A percentile compares a stretch with the other conserved stretches of the same genome.
Conservation (phyloP, 2,888 invertebrate genomes). For the Lepetodrilus schrolli region DNA sequence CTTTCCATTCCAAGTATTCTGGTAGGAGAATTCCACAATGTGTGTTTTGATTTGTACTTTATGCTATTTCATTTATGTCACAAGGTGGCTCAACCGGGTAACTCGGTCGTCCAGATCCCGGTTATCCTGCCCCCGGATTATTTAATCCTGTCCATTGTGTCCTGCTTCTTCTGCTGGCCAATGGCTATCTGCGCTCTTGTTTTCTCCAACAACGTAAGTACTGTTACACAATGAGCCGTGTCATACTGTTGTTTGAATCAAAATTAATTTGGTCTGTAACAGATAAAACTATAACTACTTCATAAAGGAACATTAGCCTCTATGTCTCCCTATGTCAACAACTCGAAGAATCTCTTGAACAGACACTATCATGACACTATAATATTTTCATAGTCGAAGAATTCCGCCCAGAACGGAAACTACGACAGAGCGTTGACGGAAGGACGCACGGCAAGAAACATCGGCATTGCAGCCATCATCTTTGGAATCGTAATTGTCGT, state of each 20-base stretch:
- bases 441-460: neutral
- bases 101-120: neutral
- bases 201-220: constrained; percentile 13
- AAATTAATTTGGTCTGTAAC: no score
- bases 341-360: no score
- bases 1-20: no score
- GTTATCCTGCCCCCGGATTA: constrained; percentile 3
- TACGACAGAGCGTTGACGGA: neutral
- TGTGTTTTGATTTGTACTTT: no score
- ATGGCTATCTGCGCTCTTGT: constrained; percentile 8
- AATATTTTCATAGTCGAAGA: no score
- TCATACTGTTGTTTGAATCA: no score
- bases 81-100: neutral
- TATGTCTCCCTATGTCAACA: no score
- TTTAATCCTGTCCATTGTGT: constrained; percentile 10
- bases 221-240: no score
- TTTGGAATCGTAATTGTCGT: neutral
- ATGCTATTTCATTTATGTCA: no score
- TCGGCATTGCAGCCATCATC: constrained; percentile 6
- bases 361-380: neutral
- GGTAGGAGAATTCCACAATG: no score
- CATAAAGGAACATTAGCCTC: no score
- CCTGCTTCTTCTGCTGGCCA: constrained; percentile 24
- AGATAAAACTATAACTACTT: no score
- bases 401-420: neutral